A percentile compares a stretch with the other conserved stretches of the same genome.
Evolutionary conservation across 2,888 invertebrate genomes (phyloP).

Genomic region (Athalia cordata): DNA sequence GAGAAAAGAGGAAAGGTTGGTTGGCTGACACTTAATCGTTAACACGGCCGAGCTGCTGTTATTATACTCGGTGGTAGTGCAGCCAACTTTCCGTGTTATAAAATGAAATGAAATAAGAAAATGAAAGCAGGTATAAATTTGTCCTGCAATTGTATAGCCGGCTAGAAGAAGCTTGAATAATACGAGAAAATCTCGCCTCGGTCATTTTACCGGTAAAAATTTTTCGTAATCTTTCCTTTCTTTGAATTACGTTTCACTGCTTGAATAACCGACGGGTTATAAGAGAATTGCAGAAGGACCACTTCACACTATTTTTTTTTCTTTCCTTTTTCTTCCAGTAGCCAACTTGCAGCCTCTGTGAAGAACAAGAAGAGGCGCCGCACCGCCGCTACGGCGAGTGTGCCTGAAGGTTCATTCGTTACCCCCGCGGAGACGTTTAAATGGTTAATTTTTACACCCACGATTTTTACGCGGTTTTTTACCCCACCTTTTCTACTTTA

Average conservation of each 20-base stretch:
- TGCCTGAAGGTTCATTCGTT: conserved; percentile 66
- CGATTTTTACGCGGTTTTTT: conserved; percentile 62
- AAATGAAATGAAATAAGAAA: conserved; percentile 19
- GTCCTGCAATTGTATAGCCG: conserved; percentile 12
- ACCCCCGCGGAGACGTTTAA: conserved; percentile 60
- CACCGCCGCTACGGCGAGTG: conserved; percentile 55
- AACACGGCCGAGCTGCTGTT: background rate
- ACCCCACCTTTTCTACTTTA: conserved; percentile 57
- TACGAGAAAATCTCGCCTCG: conserved; percentile 48
- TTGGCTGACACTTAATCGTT: conserved; percentile 35
- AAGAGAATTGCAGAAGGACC: background rate
- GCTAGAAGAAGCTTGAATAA: conserved; percentile 42
- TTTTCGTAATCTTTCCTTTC: conserved; percentile 39
- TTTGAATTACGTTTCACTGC: conserved; percentile 14
- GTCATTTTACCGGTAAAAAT: conserved; percentile 47
- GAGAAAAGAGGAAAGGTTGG: background rate
- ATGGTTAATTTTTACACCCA: conserved; percentile 68
- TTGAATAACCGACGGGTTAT: conserved; percentile 14
- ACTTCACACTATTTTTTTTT: conserved; percentile 52
- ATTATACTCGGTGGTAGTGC: background rate
- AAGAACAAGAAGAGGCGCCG: conserved; percentile 1
- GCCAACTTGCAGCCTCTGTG: too few species aligned
- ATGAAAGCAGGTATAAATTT: conserved; percentile 40
- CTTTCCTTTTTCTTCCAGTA: conserved; percentile 20
- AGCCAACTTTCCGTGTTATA: background rate